A percentile compares a stretch with the other conserved stretches of the same genome.
Conservation (phyloP, 1,140 invertebrate genomes). For the Mamestra configurata region DNA sequence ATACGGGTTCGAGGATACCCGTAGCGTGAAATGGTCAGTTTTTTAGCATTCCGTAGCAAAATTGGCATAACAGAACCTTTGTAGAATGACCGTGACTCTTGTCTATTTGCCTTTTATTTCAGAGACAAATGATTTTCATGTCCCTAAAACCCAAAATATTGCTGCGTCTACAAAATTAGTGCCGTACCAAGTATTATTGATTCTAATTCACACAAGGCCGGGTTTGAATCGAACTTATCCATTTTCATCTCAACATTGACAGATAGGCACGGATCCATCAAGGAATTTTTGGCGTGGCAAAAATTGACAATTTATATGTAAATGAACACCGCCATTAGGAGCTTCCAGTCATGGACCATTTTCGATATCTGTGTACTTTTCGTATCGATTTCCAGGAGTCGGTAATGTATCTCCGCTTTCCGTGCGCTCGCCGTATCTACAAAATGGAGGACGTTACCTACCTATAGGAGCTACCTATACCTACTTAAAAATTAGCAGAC, state of each 20-base stretch:
- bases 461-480: not conserved
- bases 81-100: not conserved
- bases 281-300: conserved; percentile 36
- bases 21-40: conserved; percentile 32
- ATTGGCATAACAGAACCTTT: conserved; percentile 15
- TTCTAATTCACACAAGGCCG: too few relatives aligned
- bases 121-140: not conserved
- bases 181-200: not conserved
- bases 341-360: conserved; percentile 23
- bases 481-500: conserved; percentile 2
- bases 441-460: conserved; percentile 2
- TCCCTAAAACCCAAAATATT: not conserved
- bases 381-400: conserved; percentile 29
- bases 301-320: conserved; percentile 57
- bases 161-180: not conserved
- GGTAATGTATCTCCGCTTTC: conserved; percentile 13
- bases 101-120: not conserved
- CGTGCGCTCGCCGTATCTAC: not conserved
- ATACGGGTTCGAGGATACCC: conserved; percentile 50
- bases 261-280: conserved; percentile 33
- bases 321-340: conserved; percentile 48
- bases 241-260: conserved; percentile 1
- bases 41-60: conserved; percentile 23
- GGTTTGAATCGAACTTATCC: not conserved
- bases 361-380: conserved; percentile 34